Conservation (phyloP, 2,113 vertebrate genomes). For the Campylorhamphus procurvoides region DNA sequence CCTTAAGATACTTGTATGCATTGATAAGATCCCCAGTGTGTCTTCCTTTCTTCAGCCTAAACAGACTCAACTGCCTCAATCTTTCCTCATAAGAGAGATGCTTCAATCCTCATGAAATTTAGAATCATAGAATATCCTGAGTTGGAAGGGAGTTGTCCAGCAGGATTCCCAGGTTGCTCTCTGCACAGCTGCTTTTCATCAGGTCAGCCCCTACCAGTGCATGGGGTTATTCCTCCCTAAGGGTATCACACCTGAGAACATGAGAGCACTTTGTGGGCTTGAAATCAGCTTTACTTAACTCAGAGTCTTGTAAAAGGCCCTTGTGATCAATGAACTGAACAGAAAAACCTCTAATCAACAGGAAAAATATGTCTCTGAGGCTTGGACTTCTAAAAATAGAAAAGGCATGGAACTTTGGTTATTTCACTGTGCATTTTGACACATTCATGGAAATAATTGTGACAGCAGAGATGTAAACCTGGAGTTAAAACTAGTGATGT, state of each 20-base stretch:
- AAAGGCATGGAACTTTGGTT: background rate
- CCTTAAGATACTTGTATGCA: background rate
- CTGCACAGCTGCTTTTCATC: background rate
- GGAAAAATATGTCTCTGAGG: background rate
- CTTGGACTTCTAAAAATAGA: slow-evolving; percentile 41
- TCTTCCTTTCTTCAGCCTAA: background rate
- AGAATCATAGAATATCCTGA: background rate
- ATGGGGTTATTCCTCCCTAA: background rate
- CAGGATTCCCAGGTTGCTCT: background rate
- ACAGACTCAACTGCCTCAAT: background rate
- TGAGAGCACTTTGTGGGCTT: background rate
- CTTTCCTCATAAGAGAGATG: background rate
- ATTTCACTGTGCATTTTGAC: slow-evolving; percentile 22
- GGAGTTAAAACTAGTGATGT: slow-evolving; percentile 35
- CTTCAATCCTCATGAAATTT: background rate
- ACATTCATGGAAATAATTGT: slow-evolving; percentile 16
- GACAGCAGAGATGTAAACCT: slow-evolving; percentile 21
- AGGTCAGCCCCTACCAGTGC: background rate
- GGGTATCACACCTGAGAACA: background rate
- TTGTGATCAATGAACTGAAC: slow-evolving; percentile 36
- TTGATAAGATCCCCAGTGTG: background rate
- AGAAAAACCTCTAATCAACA: slow-evolving; percentile 43
- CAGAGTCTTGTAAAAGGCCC: slow-evolving; percentile 20
- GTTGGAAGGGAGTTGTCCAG: background rate
- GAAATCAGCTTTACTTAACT: slow-evolving; percentile 44